These are phyloP conservation scores for Agonopterix alstromeriana DNA, from an alignment of 2,888 invertebrate genomes.

Conservation along the genomic window DNA sequence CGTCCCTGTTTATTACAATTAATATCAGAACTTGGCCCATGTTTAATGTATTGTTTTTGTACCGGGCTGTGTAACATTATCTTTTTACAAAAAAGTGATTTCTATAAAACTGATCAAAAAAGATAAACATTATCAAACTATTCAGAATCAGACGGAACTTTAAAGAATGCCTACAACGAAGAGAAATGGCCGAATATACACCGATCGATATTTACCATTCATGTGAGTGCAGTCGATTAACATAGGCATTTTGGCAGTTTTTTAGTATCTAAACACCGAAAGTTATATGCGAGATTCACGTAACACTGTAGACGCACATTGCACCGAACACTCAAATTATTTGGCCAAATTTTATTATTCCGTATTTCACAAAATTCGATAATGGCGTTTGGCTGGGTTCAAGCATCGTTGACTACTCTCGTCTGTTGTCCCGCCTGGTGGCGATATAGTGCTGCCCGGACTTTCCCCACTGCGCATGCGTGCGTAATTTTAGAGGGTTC, in stretches of 20 bases:
- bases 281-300: constrained; percentile 28
- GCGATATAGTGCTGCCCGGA: constrained; percentile 43
- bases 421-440: constrained; percentile 36
- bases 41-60: no score
- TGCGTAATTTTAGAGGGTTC: constrained; percentile 61
- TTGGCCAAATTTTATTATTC: constrained; percentile 14
- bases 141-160: no score
- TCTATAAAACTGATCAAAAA: no score
- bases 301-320: constrained; percentile 52
- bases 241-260: constrained; percentile 52
- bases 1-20: no score
- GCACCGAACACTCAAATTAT: constrained; percentile 25
- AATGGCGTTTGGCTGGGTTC: constrained; percentile 40
- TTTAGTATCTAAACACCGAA: constrained; percentile 18
- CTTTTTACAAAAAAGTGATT: no score
- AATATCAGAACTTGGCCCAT: no score
- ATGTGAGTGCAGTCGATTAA: constrained; percentile 51
- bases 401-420: constrained; percentile 54
- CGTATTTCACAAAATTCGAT: constrained; percentile 22
- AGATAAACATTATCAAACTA: no score
- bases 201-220: constrained; percentile 72
- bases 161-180: no score
- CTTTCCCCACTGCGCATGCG: constrained; percentile 65
- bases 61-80: no score
- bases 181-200: constrained; percentile 50